Evolutionary conservation across 1,140 invertebrate genomes (phyloP).

Genomic region (Periplaneta americana): DNA sequence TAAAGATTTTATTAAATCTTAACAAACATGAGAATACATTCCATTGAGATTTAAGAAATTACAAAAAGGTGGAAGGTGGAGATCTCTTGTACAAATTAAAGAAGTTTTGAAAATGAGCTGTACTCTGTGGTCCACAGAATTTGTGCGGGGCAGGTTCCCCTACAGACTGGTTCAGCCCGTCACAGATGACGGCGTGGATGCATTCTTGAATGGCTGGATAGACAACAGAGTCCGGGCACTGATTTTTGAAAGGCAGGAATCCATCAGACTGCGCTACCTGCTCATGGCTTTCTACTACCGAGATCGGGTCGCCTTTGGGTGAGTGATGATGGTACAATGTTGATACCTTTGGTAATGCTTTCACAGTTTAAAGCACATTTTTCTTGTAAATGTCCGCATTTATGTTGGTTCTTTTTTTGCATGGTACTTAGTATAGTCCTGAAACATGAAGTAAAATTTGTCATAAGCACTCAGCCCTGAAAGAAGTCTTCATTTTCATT

Average conservation of each 20-base stretch:
- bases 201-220: constrained; percentile 79
- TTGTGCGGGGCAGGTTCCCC: constrained; percentile 77
- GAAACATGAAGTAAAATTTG: neutral
- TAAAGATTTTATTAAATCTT: too few relatives aligned
- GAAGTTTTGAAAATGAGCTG: constrained; percentile 24
- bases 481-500: constrained; percentile 2
- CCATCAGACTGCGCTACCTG: constrained; percentile 76
- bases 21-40: too few relatives aligned
- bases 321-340: too few relatives aligned
- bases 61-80: too few relatives aligned
- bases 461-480: neutral
- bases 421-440: too few relatives aligned
- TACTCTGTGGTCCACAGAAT: constrained; percentile 52
- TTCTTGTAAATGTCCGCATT: too few relatives aligned
- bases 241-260: constrained; percentile 75
- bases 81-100: neutral
- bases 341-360: too few relatives aligned
- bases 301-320: constrained; percentile 84
- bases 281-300: constrained; percentile 82
- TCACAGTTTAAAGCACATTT: too few relatives aligned
- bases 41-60: too few relatives aligned
- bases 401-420: too few relatives aligned
- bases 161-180: constrained; percentile 69
- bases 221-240: constrained; percentile 88
- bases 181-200: constrained; percentile 64